These are phyloP conservation scores for Chromoteleia sp. DNA, from an alignment of 2,888 invertebrate genomes.

Conservation along the genomic window DNA sequence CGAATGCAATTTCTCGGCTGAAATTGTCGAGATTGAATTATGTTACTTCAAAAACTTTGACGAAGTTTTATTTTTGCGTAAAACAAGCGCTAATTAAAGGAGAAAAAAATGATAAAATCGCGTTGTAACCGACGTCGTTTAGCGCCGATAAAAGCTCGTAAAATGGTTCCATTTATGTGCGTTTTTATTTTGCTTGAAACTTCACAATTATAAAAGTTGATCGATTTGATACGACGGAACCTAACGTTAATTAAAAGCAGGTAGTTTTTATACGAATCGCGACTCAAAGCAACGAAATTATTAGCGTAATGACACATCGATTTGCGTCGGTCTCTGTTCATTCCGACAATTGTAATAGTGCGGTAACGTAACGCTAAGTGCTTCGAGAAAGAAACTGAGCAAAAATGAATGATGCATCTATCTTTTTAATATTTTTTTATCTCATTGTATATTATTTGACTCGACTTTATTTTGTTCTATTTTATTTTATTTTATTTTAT, in stretches of 20 bases:
- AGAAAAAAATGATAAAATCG: not conserved
- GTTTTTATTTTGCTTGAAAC: not conserved
- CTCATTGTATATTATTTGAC: not conserved
- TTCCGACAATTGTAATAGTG: too few relatives aligned
- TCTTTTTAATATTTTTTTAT: not conserved
- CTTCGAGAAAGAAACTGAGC: not conserved
- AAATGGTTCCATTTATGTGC: not conserved
- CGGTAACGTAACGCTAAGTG: not conserved
- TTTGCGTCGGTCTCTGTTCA: not conserved
- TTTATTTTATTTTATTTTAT: too few relatives aligned
- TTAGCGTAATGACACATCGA: not conserved
- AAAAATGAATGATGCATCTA: too few relatives aligned
- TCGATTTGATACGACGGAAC: not conserved
- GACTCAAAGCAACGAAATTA: not conserved
- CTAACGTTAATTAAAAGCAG: conserved; percentile 1
- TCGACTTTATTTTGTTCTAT: too few relatives aligned
- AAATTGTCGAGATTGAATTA: not conserved
- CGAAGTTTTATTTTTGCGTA: not conserved
- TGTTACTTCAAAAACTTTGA: conserved; percentile 1
- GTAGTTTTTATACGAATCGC: not conserved
- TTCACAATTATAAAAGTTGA: conserved; percentile 3
- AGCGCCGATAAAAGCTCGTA: not conserved
- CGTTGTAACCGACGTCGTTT: not conserved
- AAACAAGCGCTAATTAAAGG: not conserved
- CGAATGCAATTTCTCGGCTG: not conserved